Base-by-base conservation (phyloP, 2,888 invertebrate genomes). In the Phyllotreta cruciferae region DNA sequence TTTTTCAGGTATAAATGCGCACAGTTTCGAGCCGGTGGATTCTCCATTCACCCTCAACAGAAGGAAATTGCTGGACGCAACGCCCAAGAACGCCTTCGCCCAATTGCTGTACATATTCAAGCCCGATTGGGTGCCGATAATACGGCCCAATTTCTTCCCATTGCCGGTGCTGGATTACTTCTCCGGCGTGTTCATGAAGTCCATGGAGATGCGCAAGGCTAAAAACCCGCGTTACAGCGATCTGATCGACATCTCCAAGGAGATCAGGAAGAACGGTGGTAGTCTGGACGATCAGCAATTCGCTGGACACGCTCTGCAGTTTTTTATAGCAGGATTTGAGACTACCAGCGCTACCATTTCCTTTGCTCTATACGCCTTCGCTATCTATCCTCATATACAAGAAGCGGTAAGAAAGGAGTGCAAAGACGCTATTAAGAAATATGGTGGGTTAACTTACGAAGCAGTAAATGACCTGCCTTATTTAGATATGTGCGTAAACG, bases 301-400 rank as follows among this genome's bases (percentile, higher is more conserved):
- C 4, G 54, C 68, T 11, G 66, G 66, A 13, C 67, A 67, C 45
- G 66, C 68, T 6, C 14, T 60, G 0, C 67, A 67, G 55, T 86
- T 87, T 70, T 86, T 87, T 74, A 78, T 85, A 9, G 88, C 86
- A 0, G 87, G 87, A 0, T 87, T 84, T 72, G 87, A 87, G 77
- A 87, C 87, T 6, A 85, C 86, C 0, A 85, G 86, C 0, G 83
- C 86, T 0, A 85, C 85, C 0, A 80, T 87, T 52, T 83, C 85
- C 9, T 86, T 85, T 71, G 77, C 84, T 4, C 79, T 86, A 38
- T 82, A 86, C 71, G 85, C 85, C 75, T 74, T 87, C 47, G 85
- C 85, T 0, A 79, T 83, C 0, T 78, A 86, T 64, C 83, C 80
- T 2, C 77, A 79, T 0, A 82, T 86, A 0, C 87, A 88, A 75